These are phyloP conservation scores for Perognathus longimembris DNA, from an alignment of 2,113 vertebrate genomes.

Conservation along the genomic window DNA sequence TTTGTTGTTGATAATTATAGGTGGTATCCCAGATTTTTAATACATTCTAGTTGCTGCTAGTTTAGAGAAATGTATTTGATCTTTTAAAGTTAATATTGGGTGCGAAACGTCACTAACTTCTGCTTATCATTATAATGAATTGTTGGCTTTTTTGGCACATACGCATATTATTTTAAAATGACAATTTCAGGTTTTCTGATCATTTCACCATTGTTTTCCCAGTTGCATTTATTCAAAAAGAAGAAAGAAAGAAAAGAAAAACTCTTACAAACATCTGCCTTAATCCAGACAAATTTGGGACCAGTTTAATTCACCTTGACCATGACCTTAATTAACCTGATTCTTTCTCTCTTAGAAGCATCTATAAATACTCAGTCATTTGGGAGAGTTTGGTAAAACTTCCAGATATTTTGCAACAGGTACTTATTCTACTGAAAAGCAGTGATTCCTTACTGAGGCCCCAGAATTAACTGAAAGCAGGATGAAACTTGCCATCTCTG, in stretches of 20 bases:
- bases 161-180: not conserved
- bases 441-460: no score
- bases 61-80: not conserved
- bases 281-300: not conserved
- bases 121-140: not conserved
- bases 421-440: no score
- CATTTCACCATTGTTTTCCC: slow-evolving; percentile 23
- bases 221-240: not conserved
- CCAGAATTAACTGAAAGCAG: no score
- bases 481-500: no score
- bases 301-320: not conserved
- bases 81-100: not conserved
- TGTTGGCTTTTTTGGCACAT: not conserved
- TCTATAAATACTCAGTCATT: not conserved
- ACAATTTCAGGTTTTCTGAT: not conserved
- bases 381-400: not conserved
- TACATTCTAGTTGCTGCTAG: not conserved
- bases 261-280: not conserved
- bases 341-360: not conserved
- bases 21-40: not conserved
- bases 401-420: not conserved
- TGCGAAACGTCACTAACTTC: not conserved
- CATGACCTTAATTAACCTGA: not conserved
- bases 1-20: not conserved
- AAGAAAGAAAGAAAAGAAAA: not conserved